These are phyloP conservation scores for Sinhomidia bicolor DNA, from an alignment of 2,888 invertebrate genomes.

Conservation along the genomic window DNA sequence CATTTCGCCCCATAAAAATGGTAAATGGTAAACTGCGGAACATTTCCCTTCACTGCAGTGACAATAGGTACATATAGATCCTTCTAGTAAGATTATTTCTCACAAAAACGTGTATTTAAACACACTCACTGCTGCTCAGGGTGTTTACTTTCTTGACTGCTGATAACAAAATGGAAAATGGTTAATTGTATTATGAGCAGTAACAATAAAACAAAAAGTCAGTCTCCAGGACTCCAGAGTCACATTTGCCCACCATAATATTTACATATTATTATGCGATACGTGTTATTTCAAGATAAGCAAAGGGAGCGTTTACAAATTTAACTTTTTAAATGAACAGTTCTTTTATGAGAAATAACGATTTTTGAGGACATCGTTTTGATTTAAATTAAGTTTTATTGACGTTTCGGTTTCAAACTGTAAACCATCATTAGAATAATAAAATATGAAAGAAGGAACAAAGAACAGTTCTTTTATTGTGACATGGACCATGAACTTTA, in stretches of 20 bases:
- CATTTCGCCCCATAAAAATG: constrained; percentile 22
- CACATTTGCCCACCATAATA: too few relatives aligned
- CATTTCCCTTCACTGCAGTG: background rate
- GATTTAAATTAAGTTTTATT: too few relatives aligned
- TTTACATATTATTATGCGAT: too few relatives aligned
- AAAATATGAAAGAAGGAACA: too few relatives aligned
- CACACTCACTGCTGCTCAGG: background rate
- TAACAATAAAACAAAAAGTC: background rate
- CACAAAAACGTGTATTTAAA: background rate
- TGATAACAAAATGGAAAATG: background rate
- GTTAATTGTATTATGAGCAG: background rate
- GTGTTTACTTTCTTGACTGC: background rate
- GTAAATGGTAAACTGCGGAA: background rate
- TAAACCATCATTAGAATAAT: background rate
- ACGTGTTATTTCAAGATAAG: too few relatives aligned
- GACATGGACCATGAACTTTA: constrained; percentile 57
- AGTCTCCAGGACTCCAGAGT: background rate
- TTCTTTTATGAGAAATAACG: too few relatives aligned
- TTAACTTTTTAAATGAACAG: background rate
- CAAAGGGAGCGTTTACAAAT: too few relatives aligned
- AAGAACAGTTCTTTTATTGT: background rate
- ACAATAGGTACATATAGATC: background rate
- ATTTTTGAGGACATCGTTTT: too few relatives aligned
- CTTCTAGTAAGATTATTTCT: background rate
- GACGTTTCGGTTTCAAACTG: constrained; percentile 4